Conservation (phyloP, 2,113 vertebrate genomes). For the Brachyhypopomus occidentalis region DNA sequence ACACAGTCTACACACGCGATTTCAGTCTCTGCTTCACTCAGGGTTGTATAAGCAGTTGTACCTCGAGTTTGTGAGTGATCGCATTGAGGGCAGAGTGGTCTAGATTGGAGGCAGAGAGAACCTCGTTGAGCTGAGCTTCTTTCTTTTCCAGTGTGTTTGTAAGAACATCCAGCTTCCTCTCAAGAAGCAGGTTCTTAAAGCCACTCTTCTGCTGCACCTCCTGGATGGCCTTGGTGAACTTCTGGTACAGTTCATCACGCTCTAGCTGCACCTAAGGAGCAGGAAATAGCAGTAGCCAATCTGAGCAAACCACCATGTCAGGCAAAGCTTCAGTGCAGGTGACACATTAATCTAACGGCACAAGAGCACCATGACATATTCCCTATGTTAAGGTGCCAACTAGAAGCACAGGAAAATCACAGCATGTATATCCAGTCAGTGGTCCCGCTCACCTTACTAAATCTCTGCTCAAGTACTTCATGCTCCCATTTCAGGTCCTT, state of each 20-base stretch:
- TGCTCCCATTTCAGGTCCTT: slow-evolving; percentile 81
- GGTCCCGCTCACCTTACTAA: slow-evolving; percentile 76
- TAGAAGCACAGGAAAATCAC: not conserved
- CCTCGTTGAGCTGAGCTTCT: slow-evolving; percentile 80
- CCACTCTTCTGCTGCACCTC: slow-evolving; percentile 81
- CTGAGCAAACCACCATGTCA: not conserved
- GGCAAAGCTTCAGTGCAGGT: not conserved
- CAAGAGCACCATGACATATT: no score
- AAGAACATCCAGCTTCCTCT: slow-evolving; percentile 77
- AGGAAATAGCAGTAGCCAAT: not conserved
- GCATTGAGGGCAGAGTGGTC: slow-evolving; percentile 73
- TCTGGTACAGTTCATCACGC: slow-evolving; percentile 78
- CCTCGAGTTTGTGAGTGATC: slow-evolving; percentile 81
- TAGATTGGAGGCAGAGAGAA: slow-evolving; percentile 77
- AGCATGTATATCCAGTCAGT: not conserved
- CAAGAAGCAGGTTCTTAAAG: slow-evolving; percentile 80
- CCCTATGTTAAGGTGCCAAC: not conserved
- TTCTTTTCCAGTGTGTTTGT: slow-evolving; percentile 75
- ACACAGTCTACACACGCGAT: not conserved
- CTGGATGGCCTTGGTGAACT: slow-evolving; percentile 76
- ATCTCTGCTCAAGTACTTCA: slow-evolving; percentile 81
- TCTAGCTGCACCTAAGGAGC: slow-evolving; percentile 82
- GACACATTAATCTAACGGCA: not conserved
- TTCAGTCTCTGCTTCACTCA: not conserved
- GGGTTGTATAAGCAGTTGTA: slow-evolving; percentile 51